Evolutionary conservation across 2,113 vertebrate genomes (phyloP).

Genomic region (Aptenodytes forsteri): DNA sequence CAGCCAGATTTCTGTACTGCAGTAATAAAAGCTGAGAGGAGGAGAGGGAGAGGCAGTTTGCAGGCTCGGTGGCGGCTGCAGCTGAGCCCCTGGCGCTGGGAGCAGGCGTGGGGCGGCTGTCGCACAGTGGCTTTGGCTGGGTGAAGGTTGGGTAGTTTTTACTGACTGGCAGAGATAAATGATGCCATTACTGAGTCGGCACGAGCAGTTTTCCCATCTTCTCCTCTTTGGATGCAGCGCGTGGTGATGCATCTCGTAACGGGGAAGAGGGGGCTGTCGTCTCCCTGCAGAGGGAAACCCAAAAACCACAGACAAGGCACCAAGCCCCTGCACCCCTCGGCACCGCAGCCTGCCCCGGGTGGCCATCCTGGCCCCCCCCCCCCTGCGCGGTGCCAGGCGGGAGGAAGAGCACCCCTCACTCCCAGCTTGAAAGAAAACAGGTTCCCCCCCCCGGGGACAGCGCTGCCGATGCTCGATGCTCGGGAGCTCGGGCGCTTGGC

Average conservation of each 20-base stretch:
- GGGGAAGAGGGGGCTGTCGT: not conserved
- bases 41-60: not conserved
- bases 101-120: no score
- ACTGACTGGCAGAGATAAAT: not conserved
- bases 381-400: no score
- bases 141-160: not conserved
- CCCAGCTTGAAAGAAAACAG: no score
- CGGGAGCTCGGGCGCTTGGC: not conserved
- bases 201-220: not conserved
- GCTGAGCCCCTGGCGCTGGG: no score
- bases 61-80: not conserved
- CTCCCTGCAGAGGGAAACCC: conserved; percentile 67
- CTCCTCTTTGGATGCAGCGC: not conserved
- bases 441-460: no score
- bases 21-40: not conserved
- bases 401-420: no score
- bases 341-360: not conserved
- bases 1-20: not conserved
- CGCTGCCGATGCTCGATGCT: not conserved
- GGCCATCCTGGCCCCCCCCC: not conserved
- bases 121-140: not conserved
- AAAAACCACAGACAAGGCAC: conserved; percentile 65
- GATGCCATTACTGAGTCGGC: fast-evolving
- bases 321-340: not conserved
- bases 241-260: not conserved